A percentile compares a stretch with the other conserved stretches of the same genome.
Conservation (phyloP, 2,888 invertebrate genomes). For the Vanessa cardui region DNA sequence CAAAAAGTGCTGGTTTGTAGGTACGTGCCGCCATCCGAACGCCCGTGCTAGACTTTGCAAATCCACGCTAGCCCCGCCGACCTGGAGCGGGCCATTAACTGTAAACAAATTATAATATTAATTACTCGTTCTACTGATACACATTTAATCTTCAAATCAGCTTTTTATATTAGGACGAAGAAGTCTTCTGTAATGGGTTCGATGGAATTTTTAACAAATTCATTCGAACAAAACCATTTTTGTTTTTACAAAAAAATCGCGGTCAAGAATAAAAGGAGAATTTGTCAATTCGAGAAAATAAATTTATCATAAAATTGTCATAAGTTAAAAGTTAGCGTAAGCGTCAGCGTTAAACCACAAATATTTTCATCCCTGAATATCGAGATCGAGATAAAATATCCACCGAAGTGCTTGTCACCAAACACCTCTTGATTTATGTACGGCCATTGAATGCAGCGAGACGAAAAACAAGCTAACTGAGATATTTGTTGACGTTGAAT, state of each 20-base stretch:
- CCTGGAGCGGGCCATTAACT: constrained; percentile 94
- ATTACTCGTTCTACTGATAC: background rate
- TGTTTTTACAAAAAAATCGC: background rate
- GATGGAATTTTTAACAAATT: too few relatives aligned
- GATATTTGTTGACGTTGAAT: constrained; percentile 29
- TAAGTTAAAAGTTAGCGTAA: constrained; percentile 2
- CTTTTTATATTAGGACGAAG: too few relatives aligned
- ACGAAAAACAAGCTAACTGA: constrained; percentile 23
- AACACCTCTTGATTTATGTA: constrained; percentile 35
- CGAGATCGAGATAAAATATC: constrained; percentile 27
- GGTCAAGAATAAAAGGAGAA: background rate
- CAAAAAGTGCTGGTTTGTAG: constrained; percentile 87
- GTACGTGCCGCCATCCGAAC: constrained; percentile 87
- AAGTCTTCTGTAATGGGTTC: too few relatives aligned
- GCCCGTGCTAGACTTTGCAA: constrained; percentile 83
- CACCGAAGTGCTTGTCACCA: constrained; percentile 28
- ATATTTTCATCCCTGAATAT: constrained; percentile 21
- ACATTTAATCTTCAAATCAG: too few relatives aligned
- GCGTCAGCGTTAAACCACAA: constrained; percentile 17
- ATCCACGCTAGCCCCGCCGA: constrained; percentile 89
- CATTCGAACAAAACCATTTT: too few relatives aligned
- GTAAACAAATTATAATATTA: constrained; percentile 35
- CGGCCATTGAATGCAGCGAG: constrained; percentile 30
- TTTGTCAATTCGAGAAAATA: background rate
- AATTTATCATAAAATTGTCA: constrained; percentile 3